Percentiles rank a stretch among this genome's conserved stretches.
Evolutionary conservation across 2,113 vertebrate genomes (phyloP).

Genomic region (Phodopus roborovskii): DNA sequence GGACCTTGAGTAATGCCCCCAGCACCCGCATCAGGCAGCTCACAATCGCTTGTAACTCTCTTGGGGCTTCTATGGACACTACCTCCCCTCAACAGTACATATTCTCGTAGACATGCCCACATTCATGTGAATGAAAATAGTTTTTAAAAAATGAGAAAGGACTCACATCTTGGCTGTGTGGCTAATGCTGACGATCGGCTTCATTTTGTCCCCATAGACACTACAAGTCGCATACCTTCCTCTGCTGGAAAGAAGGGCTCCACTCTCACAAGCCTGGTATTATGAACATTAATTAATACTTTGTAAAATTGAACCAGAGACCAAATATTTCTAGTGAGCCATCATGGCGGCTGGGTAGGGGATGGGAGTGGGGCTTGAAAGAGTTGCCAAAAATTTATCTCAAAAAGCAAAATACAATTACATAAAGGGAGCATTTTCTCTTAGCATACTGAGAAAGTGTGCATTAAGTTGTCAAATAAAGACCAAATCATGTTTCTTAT

Average conservation of each 20-base stretch:
- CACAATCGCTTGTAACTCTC: background rate
- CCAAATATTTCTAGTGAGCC: conserved; percentile 36
- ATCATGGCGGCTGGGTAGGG: background rate
- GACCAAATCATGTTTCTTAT: background rate
- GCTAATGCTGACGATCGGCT: background rate
- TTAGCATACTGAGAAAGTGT: background rate
- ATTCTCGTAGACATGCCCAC: background rate
- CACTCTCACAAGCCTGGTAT: background rate
- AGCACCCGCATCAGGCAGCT: background rate
- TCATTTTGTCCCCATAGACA: background rate
- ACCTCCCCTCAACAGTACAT: too few relatives aligned
- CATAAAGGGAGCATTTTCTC: background rate
- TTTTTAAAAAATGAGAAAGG: background rate
- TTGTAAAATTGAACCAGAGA: conserved; percentile 8
- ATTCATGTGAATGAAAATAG: background rate
- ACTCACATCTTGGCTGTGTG: background rate
- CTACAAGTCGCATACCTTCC: background rate
- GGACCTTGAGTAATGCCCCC: background rate
- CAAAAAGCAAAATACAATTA: conserved; percentile 13
- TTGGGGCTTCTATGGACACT: background rate
- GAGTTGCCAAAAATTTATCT: background rate
- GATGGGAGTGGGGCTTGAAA: background rate
- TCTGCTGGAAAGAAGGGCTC: background rate
- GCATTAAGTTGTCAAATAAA: conserved; percentile 36
- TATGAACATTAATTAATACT: conserved; percentile 19